phyloP scores from a whole-genome alignment of 2,113 vertebrate species.

The Ophthalmolycus amberensis region DNA sequence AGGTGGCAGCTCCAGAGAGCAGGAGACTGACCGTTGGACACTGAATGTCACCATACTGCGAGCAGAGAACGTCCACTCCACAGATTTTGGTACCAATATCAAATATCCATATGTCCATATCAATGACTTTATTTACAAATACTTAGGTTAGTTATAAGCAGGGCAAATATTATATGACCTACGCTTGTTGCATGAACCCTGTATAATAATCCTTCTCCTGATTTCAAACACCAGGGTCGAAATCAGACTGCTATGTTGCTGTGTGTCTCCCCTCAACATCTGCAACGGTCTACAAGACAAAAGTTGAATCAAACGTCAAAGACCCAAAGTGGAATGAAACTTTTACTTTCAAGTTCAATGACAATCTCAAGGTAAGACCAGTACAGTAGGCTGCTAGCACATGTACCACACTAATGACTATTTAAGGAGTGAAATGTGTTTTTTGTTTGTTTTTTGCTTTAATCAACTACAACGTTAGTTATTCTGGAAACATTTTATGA shows the following conservation, averaged over 20 bases:
- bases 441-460: no score
- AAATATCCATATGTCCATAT: no score
- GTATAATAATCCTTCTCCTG: background rate
- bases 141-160: background rate
- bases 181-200: background rate
- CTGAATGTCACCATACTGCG: slow-evolving; percentile 24
- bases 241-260: slow-evolving; percentile 86
- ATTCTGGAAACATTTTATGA: no score
- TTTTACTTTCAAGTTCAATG: slow-evolving; percentile 76
- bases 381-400: background rate
- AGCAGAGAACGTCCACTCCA: slow-evolving; percentile 20
- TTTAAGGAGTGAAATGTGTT: no score
- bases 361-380: background rate
- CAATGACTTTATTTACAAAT: background rate
- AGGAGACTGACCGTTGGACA: background rate
- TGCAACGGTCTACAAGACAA: slow-evolving; percentile 76
- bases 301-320: slow-evolving; percentile 80
- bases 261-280: slow-evolving; percentile 83
- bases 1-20: no score
- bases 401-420: background rate
- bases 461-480: no score
- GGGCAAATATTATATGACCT: background rate
- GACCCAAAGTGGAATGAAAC: slow-evolving; percentile 89
- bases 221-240: slow-evolving; percentile 42
- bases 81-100: slow-evolving; percentile 17